A percentile compares a stretch with the other conserved stretches of the same genome.
phyloP scores from a whole-genome alignment of 2,888 invertebrate genomes.

The Fragum sueziense region DNA sequence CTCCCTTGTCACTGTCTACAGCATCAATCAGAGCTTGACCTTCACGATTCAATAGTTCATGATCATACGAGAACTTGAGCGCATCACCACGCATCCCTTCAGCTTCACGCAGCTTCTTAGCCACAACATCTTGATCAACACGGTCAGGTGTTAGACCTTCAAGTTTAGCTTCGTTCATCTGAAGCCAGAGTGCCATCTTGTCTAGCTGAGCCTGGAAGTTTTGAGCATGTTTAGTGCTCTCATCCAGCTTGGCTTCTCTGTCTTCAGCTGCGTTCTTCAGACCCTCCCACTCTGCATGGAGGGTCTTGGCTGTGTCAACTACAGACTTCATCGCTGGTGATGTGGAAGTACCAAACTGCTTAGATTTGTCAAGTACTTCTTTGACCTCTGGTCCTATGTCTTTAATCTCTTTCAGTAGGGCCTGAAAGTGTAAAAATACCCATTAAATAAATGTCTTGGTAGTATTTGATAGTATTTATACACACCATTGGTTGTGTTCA shows the following conservation, averaged over 20 bases:
- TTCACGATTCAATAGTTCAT: slow-evolving; percentile 86
- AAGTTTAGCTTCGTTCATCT: slow-evolving; percentile 92
- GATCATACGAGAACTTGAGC: slow-evolving; percentile 96
- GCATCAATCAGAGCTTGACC: slow-evolving; percentile 94
- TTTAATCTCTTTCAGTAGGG: slow-evolving; percentile 73
- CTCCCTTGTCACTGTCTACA: slow-evolving; percentile 95
- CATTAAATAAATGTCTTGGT: too few relatives aligned
- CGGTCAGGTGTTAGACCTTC: slow-evolving; percentile 86
- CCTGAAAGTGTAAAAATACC: too few relatives aligned
- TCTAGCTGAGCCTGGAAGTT: slow-evolving; percentile 94
- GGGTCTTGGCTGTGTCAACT: slow-evolving; percentile 90
- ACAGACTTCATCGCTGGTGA: slow-evolving; percentile 62
- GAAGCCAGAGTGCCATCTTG: slow-evolving; percentile 87
- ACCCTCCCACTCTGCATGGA: slow-evolving; percentile 96
- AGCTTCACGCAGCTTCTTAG: slow-evolving; percentile 93
- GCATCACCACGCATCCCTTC: slow-evolving; percentile 95
- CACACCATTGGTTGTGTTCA: too few relatives aligned
- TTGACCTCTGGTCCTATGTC: slow-evolving; percentile 74
- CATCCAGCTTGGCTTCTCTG: slow-evolving; percentile 78
- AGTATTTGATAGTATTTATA: too few relatives aligned
- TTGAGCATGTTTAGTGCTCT: slow-evolving; percentile 86
- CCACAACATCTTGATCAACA: slow-evolving; percentile 90
- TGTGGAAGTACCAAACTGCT: slow-evolving; percentile 84
- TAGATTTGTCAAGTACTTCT: slow-evolving; percentile 92
- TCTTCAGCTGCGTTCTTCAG: slow-evolving; percentile 94